Conservation (phyloP, 2,888 invertebrate genomes). For the Clepsis dumicolana region DNA sequence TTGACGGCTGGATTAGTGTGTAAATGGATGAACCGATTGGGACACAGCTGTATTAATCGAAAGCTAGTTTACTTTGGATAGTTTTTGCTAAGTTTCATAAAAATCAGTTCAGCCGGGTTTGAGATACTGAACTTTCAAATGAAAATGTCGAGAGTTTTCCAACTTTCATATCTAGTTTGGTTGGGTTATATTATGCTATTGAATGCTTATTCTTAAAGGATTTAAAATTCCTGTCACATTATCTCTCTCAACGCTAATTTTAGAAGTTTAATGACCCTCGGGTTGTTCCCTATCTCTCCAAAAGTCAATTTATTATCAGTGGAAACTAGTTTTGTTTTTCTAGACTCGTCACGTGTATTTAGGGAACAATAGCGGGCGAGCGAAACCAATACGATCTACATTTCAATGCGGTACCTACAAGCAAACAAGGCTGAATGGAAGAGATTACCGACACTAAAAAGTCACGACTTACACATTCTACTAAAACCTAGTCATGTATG, state of each 20-base stretch:
- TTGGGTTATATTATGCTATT: too few species aligned
- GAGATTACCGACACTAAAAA: conserved; percentile 43
- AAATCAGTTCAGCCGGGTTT: too few species aligned
- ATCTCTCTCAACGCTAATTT: background rate
- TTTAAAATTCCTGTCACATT: background rate
- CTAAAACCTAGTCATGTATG: background rate
- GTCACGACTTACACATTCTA: conserved; percentile 18
- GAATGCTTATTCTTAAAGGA: background rate
- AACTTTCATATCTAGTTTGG: too few species aligned
- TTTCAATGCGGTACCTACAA: conserved; percentile 68
- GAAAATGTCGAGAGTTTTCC: background rate
- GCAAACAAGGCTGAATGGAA: conserved; percentile 54
- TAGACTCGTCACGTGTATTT: conserved; percentile 45
- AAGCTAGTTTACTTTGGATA: too few species aligned
- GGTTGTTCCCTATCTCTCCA: background rate
- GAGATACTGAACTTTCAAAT: too few species aligned
- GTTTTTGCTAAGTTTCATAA: too few species aligned
- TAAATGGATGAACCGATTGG: too few species aligned
- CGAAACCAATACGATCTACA: conserved; percentile 59
- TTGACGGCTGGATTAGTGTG: too few species aligned
- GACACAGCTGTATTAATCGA: too few species aligned
- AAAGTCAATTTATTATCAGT: background rate
- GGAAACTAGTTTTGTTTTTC: background rate
- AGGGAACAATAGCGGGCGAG: conserved; percentile 60
- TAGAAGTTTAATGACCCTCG: background rate